These are phyloP conservation scores for Notolabrus celidotus DNA, from an alignment of 2,797 vertebrate genomes.

Conservation along the genomic window DNA sequence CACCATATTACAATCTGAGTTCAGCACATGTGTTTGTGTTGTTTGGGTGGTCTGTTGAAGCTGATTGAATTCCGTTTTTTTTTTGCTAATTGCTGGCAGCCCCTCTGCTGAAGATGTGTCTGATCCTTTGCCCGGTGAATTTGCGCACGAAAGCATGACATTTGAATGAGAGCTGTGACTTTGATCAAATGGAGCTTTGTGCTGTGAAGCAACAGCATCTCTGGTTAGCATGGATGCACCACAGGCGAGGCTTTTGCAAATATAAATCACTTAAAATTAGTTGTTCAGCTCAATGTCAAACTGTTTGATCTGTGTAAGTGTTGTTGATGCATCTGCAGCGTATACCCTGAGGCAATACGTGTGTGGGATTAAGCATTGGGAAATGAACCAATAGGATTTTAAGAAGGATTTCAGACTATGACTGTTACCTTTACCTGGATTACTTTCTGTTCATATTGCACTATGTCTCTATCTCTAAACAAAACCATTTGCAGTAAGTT, in stretches of 20 bases:
- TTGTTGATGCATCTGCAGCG: conserved; percentile 4
- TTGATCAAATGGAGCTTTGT: conserved; percentile 67
- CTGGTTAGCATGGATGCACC: conserved; percentile 44
- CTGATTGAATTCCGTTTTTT: conserved; percentile 66
- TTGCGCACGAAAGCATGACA: conserved; percentile 60
- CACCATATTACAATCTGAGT: conserved; percentile 78
- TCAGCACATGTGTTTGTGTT: conserved; percentile 74
- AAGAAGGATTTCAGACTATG: no score
- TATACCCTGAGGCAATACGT: conserved; percentile 8
- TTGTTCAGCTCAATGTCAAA: conserved; percentile 31
- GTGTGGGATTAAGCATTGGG: conserved; percentile 9
- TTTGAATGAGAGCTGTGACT: conserved; percentile 57
- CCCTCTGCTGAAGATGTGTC: conserved; percentile 68
- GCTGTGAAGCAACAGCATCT: conserved; percentile 48
- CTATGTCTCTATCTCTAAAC: no score
- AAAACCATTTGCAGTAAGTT: no score
- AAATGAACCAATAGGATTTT: conserved; percentile 9
- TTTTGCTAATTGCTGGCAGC: conserved; percentile 70
- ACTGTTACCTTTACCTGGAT: neutral
- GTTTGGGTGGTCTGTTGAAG: conserved; percentile 74
- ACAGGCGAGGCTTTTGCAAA: conserved; percentile 41
- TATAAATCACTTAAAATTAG: conserved; percentile 45
- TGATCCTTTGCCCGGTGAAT: conserved; percentile 67
- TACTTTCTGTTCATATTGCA: no score
- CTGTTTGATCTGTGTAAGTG: conserved; percentile 17